These are phyloP conservation scores for Brevipalpus yothersi DNA, from an alignment of 1,140 invertebrate genomes.

Conservation along the genomic window DNA sequence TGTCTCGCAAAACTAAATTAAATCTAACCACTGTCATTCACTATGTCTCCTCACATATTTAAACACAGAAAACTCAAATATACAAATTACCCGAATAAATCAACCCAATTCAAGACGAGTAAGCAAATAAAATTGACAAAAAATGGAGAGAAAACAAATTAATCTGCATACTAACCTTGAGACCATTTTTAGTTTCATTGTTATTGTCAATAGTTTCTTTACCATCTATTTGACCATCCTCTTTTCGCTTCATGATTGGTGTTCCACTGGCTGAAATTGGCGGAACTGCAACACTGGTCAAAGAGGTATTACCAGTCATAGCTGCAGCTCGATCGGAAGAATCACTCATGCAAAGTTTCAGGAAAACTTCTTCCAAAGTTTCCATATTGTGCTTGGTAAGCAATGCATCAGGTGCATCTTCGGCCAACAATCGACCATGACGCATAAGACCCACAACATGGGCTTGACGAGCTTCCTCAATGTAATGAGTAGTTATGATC, in stretches of 20 bases:
- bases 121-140: too few species aligned
- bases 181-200: too few species aligned
- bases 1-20: too few species aligned
- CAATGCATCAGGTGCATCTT: conserved; percentile 62
- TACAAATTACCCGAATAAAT: too few species aligned
- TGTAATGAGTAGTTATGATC: conserved; percentile 81
- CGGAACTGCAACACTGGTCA: background rate
- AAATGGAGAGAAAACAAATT: too few species aligned
- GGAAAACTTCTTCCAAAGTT: conserved; percentile 73
- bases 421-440: conserved; percentile 62
- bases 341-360: conserved; percentile 53
- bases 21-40: too few species aligned
- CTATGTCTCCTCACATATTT: too few species aligned
- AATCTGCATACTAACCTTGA: too few species aligned
- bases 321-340: conserved; percentile 1
- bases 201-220: too few species aligned
- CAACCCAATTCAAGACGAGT: too few species aligned
- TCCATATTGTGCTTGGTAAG: conserved; percentile 53
- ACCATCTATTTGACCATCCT: too few species aligned
- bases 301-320: background rate
- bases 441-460: conserved; percentile 79
- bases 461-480: conserved; percentile 69
- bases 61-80: too few species aligned
- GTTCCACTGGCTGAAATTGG: background rate
- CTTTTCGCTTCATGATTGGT: background rate